Base-by-base conservation (phyloP, 2,113 vertebrate species). In the Xenopus laevis region DNA sequence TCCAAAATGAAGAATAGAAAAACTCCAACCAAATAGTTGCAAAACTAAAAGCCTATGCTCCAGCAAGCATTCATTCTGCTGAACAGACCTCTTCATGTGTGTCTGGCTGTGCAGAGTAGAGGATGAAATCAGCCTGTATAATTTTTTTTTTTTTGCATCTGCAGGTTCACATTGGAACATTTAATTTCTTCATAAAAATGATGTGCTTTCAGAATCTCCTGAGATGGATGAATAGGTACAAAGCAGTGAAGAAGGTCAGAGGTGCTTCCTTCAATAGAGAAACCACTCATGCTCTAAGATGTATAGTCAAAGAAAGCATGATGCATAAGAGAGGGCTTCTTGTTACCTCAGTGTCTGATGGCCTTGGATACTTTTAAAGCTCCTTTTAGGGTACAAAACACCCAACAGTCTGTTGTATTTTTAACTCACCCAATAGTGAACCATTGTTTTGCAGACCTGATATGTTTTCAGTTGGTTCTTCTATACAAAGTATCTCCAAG, bases 91-190 rank as follows among this genome's bases (percentile, higher is more conserved):
- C 64, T 72, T 62, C 66, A 46, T 59, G 40, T 11, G 61, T 27
- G 47, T 78, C 72, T 79, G 80, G 74, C 83, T 80, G 81, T 53
- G 60, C 20, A 71, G 55, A 82, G 68, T 69, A 79, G 74, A 45
- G 80, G 81, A 82, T 84, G 79, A 87, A 91, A 88, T 81, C 81
- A 78, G 71, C 81, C 81, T 78, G 85, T 81, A 75, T 82, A 85
- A 86, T 81, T 83, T 33, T 33, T 33, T 33, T 33, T 33, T 40
- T 40, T 4, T 83, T 74, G 76, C 71, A 78, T 80, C 60, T 80
- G 65, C 52, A 80, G 77, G 74, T 82, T 81, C 76, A 72, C 71
- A 78, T 64, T 74, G 57, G 20, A 70, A 63, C 64, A 21, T 74
- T 85, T 75, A 47, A 21, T 79, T 81, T 78, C 44, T 67, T 74